Evolutionary conservation across 2,888 invertebrate genomes (phyloP), one percentile per base, ranked within the genome.

Genomic region (Napeogenes sylphis): DNA sequence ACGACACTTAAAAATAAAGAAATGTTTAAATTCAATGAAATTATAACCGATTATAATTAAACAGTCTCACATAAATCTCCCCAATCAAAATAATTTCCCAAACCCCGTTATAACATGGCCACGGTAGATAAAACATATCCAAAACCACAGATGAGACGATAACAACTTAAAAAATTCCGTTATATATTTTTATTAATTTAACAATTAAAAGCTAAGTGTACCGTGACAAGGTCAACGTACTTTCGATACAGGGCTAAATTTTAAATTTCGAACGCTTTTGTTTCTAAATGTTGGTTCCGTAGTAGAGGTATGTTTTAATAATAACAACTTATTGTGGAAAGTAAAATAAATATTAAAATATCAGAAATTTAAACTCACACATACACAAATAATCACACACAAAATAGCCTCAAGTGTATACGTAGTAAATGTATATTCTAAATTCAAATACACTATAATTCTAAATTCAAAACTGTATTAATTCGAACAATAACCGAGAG

Each of bases 131-230:
- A 83, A 85, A 78, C 80, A 81, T 78, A 74, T 65, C 65, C 62
- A 61, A 59, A 62, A 65, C 56, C 55, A 58, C 62, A 68, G 68
- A 68, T 66, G 61, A 64, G 55, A 61, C 67, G 69, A 69, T 69
- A 68, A 67, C 61, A 55, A 64, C 57, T 60, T 59, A 62, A 58
- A 64, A 66, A 69, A 68, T 69, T 64, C 67, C 68, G 66, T 68
- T 65, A 70, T 70, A 65, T 71, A 69, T 71, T 71, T 70, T 70
- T 71, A 70, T 62, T 69, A 68, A 83, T 85, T 71, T 70, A 85
- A 85, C 86, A 87, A 87, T 88, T 87, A 87, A 86, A 83, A 79
- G 76, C 71, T 78, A 84, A 88, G 84, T 87, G 87, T 86, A 87
- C 87, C 82, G 81, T 80, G 85, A 78, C 87, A 77, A 78, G 86